These are phyloP conservation scores for Habrosyne pyritoides DNA, from an alignment of 2,888 invertebrate species.

Conservation along the genomic window DNA sequence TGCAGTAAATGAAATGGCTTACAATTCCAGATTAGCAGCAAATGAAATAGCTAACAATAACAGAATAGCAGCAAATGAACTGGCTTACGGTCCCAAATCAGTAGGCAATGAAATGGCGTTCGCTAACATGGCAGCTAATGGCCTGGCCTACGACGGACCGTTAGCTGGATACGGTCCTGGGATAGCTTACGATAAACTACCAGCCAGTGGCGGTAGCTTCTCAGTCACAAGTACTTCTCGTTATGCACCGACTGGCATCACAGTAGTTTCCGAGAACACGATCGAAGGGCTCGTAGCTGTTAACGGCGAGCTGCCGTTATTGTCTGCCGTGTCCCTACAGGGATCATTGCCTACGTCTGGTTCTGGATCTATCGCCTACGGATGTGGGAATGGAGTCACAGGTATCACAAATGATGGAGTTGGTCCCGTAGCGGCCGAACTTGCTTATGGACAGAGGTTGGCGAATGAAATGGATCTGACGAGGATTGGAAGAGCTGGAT, in stretches of 20 bases:
- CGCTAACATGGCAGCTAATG: neutral
- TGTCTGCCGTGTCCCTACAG: conserved; percentile 36
- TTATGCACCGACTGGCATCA: conserved; percentile 46
- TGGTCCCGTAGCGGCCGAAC: neutral
- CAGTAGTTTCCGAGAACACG: conserved; percentile 38
- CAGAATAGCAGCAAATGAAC: neutral
- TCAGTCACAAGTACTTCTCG: conserved; percentile 41
- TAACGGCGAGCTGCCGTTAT: conserved; percentile 37
- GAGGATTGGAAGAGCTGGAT: neutral
- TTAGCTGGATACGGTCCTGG: neutral
- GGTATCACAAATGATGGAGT: conserved; percentile 31
- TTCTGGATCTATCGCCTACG: conserved; percentile 46
- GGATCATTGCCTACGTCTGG: conserved; percentile 43
- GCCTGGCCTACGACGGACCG: neutral
- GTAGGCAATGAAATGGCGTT: neutral
- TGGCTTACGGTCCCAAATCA: neutral
- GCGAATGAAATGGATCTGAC: neutral
- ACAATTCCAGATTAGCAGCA: neutral
- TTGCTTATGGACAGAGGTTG: neutral
- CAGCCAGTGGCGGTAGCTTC: conserved; percentile 35
- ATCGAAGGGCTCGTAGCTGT: conserved; percentile 37
- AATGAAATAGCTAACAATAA: neutral
- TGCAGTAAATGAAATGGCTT: neutral
- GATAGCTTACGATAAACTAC: conserved; percentile 6
- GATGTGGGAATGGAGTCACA: conserved; percentile 48